Evolutionary conservation across 1,140 invertebrate genomes (phyloP), one percentile per base, ranked within the genome.

Genomic region (Ostrea edulis): DNA sequence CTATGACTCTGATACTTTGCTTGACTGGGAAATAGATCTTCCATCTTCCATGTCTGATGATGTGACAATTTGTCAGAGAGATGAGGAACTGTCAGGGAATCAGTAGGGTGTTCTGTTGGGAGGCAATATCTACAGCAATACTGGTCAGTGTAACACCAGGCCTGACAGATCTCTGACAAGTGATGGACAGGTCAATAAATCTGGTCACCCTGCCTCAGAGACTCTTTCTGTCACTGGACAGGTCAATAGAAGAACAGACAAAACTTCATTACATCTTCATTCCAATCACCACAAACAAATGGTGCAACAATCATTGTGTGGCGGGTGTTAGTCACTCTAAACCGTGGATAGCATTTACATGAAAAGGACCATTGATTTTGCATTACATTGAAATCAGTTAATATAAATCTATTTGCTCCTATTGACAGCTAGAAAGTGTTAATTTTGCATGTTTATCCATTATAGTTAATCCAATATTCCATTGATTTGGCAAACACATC

Each of bases 351-450:
- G 9, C 68, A 77, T 77, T 77, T 77, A 35, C 68, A 77, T 12
- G 68, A 77, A 77, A 77, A 77, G 29, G 14, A 17, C 25, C 12
- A 77, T 77, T 77, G 68, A 77, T 77, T 77, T 77, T 29, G 22
- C 68, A 77, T 77, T 77, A 77, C 12, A 77, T 77, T 77, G 29
- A 77, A 77, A 77, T 77, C 22, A 35, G 68, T 25, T 77, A 77
- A 77, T 77, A 14, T 77, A 77, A 77, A 77, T 77, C 68, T 77
- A 77, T 77, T 77, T 77, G 22, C 68, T 77, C 29, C 68, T 77
- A 77, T 77, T 77, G 68, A 77, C 68, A 77, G 68, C 68, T 29
- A 77, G 68, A 77, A 77, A 77, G 68, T 77, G 68, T 77, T 77
- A 77, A 77, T 77, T 77, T 77, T 77, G 68, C 25, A 22, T 77